Evolutionary conservation across 92 coral and sea anemone genomes (phyloP), one percentile per base, ranked within the genome.

Genomic region (Phenganax stokvisi): DNA sequence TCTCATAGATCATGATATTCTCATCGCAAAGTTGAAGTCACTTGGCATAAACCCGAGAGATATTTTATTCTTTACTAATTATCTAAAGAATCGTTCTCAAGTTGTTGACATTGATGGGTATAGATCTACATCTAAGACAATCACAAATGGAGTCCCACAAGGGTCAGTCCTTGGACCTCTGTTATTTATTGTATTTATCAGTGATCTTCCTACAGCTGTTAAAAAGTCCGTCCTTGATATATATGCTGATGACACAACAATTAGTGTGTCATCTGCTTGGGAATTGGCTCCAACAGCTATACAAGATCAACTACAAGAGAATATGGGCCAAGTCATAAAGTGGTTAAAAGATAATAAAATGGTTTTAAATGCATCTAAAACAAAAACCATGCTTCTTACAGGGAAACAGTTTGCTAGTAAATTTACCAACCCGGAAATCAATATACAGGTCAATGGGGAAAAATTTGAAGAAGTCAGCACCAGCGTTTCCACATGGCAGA

Each of bases 1-100:
- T 71, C 28, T 83, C 63, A 75, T 83, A 71, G 86, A 83, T 71
- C 86, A 83, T 73, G 54, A 27, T 25, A 83, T 75, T 54, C 74
- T 83, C 27, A 52, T 62, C 57, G 31, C 74, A 52, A 83, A 83
- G 54, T 71, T 74, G 30, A 30, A 74, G 74, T 74, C 82, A 51
- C 75, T 74, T 51, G 81, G 86, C 44, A 17, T 83, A 58, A 12
- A 58, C 11, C 64, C 60, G 0, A 75, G 15, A 15, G 62, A 74
- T 27, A 68, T 83, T 29, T 15, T 54, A 28, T 30, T 83, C 51
- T 54, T 83, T 44, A 51, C 53, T 53, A 76, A 65, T 51, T 84
- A 75, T 75, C 16, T 84, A 75, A 63, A 11, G 61, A 82, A 66
- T 15, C 79, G 83, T 53, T 62, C 75, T 58, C 57, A 55, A 6